Evolutionary conservation across 2,113 vertebrate species (phyloP).

Genomic region (Odontophorus gujanensis): DNA sequence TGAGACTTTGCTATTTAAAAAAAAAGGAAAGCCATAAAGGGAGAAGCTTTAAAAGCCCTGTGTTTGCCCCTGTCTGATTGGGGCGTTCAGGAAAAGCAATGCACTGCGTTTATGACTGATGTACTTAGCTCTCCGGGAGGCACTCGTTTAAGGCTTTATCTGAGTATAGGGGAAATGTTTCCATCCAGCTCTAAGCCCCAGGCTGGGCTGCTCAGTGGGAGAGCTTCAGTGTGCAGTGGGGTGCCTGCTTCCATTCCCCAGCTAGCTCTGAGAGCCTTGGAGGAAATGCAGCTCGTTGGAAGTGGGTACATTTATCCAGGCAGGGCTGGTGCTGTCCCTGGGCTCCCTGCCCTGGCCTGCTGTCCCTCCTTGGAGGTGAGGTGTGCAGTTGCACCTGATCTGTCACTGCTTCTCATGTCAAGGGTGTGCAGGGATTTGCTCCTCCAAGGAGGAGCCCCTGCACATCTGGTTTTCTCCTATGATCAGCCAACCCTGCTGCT

Average conservation of each 20-base stretch:
- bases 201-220: neutral
- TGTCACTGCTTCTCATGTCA: neutral
- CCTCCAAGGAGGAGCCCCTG: neutral
- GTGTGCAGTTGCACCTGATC: neutral
- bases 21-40: neutral
- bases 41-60: slow-evolving; percentile 37
- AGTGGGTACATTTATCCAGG: neutral
- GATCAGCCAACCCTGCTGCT: neutral
- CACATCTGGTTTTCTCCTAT: accelerated
- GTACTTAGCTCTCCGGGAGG: neutral
- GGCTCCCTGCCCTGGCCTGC: neutral
- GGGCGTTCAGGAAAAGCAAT: neutral
- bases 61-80: neutral
- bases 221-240: accelerated
- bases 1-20: slow-evolving; percentile 51
- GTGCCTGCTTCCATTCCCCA: neutral
- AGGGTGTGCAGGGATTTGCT: neutral
- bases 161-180: neutral
- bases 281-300: neutral
- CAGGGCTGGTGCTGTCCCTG: neutral
- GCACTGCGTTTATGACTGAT: slow-evolving; percentile 8
- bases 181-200: neutral
- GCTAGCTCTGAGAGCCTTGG: neutral
- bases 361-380: neutral
- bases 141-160: neutral